phyloP scores from a whole-genome alignment of 2,113 vertebrate species.

The sheep (Ovis aries) region ARS-UI_Ramb_v3.0 NC_056079.1:8239001-8239500 shows the following conservation, averaged over 20 bases:
- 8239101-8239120: slow-evolving; percentile 17
- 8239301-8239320: neutral
- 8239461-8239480: neutral
- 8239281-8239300: neutral
- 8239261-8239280: neutral
- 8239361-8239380: neutral
- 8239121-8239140: slow-evolving; percentile 8
- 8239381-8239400: neutral
- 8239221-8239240: neutral
- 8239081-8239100: neutral
- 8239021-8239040: slow-evolving; percentile 12
- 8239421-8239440: neutral
- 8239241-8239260: neutral
- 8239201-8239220: neutral
- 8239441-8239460: neutral
- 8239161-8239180: neutral
- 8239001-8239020: neutral
- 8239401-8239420: neutral
- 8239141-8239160: neutral
- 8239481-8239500: neutral
- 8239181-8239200: neutral
- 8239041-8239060: slow-evolving; percentile 35
- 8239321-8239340: neutral
- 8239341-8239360: neutral
- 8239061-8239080: slow-evolving; percentile 37